These are phyloP conservation scores for Bovichtus diacanthus DNA, from an alignment of 2,797 vertebrate genomes.

Conservation along the genomic window DNA sequence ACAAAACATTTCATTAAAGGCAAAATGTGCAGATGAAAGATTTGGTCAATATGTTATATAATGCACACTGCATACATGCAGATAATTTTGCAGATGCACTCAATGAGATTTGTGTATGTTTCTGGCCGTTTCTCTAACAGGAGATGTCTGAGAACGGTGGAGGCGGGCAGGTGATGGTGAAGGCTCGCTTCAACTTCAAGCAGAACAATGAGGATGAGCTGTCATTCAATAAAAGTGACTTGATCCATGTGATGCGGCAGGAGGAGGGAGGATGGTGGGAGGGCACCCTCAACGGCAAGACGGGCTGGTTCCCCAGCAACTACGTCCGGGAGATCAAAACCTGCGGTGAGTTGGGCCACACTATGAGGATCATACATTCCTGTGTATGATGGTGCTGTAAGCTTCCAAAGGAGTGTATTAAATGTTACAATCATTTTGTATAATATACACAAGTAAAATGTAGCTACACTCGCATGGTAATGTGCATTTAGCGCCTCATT, in stretches of 20 bases:
- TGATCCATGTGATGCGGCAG: slow-evolving; percentile 94
- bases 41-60: neutral
- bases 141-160: slow-evolving; percentile 98
- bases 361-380: neutral
- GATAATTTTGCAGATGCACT: neutral
- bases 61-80: neutral
- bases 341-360: slow-evolving; percentile 87
- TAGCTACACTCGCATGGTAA: neutral
- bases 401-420: neutral
- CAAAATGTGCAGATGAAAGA: neutral
- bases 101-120: neutral
- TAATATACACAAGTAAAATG: neutral
- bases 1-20: neutral
- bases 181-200: slow-evolving; percentile 98
- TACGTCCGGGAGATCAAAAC: slow-evolving; percentile 97
- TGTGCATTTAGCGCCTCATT: neutral
- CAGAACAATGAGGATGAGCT: slow-evolving; percentile 98
- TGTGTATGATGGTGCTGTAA: neutral
- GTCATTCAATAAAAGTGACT: slow-evolving; percentile 95
- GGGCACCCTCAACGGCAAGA: slow-evolving; percentile 92
- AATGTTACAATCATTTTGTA: neutral
- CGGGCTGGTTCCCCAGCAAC: slow-evolving; percentile 99
- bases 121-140: slow-evolving; percentile 73
- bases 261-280: slow-evolving; percentile 99
- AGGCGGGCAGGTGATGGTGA: slow-evolving; percentile 89